Conservation (phyloP, 2,888 invertebrate genomes). For the Ferrisia virgata region DNA sequence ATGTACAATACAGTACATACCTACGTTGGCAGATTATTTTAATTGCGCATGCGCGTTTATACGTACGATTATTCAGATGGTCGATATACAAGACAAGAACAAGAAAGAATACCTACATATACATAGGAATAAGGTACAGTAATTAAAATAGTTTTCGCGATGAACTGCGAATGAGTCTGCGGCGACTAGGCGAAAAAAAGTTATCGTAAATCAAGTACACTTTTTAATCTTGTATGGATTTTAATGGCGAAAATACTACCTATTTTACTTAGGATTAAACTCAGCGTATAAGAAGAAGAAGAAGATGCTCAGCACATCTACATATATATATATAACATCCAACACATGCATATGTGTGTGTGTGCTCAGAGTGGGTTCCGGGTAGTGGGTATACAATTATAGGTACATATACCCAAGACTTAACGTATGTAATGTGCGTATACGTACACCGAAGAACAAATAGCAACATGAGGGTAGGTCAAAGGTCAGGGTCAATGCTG, state of each 20-base stretch:
- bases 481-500: slow-evolving; percentile 26
- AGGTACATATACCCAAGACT: too few relatives aligned
- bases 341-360: too few relatives aligned
- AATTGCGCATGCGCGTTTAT: neutral
- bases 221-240: neutral
- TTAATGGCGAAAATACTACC: slow-evolving; percentile 1
- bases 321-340: too few relatives aligned
- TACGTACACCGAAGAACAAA: neutral
- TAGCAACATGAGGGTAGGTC: slow-evolving; percentile 29
- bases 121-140: too few relatives aligned
- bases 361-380: too few relatives aligned
- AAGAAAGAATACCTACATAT: too few relatives aligned
- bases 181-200: neutral
- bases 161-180: neutral
- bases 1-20: neutral
- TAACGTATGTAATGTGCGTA: too few relatives aligned
- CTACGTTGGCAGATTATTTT: neutral
- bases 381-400: too few relatives aligned
- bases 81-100: too few relatives aligned
- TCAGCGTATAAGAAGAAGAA: neutral
- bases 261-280: neutral
- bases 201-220: neutral
- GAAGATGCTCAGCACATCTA: too few relatives aligned
- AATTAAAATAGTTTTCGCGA: slow-evolving; percentile 17
- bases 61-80: too few relatives aligned